phyloP scores from a whole-genome alignment of 1,140 invertebrate genomes.

The Diabrotica virgifera region DNA sequence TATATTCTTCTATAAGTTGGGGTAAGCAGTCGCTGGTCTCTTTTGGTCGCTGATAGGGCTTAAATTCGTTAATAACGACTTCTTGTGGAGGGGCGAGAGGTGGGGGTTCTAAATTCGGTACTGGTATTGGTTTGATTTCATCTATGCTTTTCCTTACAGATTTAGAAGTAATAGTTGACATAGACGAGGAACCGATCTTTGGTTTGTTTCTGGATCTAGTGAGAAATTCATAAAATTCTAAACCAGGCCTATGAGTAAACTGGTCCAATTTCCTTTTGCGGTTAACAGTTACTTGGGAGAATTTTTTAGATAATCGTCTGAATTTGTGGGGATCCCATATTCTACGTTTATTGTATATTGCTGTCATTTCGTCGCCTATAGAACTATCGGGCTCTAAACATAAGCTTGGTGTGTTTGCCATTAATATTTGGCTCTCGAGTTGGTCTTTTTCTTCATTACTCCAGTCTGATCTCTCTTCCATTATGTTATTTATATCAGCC shows the following conservation, averaged over 20 bases:
- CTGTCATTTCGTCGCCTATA: constrained; percentile 69
- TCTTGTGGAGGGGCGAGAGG: constrained; percentile 47
- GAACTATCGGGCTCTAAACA: constrained; percentile 84
- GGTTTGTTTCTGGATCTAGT: constrained; percentile 43
- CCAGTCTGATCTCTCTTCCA: constrained; percentile 37
- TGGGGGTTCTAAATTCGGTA: constrained; percentile 50
- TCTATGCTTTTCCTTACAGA: constrained; percentile 5
- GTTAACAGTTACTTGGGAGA: constrained; percentile 77
- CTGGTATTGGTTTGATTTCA: constrained; percentile 45
- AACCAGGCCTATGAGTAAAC: constrained; percentile 71
- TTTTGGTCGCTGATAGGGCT: constrained; percentile 34
- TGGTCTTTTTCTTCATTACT: constrained; percentile 73
- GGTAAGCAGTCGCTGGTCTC: constrained; percentile 67
- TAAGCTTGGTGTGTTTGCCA: constrained; percentile 78
- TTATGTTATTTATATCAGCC: constrained; percentile 43
- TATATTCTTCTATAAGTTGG: constrained; percentile 83
- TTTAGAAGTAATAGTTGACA: constrained; percentile 6
- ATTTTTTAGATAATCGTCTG: constrained; percentile 69
- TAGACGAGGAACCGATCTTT: background rate
- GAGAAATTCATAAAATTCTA: constrained; percentile 70
- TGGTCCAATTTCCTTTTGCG: constrained; percentile 84
- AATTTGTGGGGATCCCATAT: constrained; percentile 72
- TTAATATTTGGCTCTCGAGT: constrained; percentile 78
- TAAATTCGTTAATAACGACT: constrained; percentile 41
- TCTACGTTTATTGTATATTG: constrained; percentile 69